These are phyloP conservation scores for Dinocampus coccinellae DNA, from an alignment of 2,888 invertebrate species.

Conservation along the genomic window DNA sequence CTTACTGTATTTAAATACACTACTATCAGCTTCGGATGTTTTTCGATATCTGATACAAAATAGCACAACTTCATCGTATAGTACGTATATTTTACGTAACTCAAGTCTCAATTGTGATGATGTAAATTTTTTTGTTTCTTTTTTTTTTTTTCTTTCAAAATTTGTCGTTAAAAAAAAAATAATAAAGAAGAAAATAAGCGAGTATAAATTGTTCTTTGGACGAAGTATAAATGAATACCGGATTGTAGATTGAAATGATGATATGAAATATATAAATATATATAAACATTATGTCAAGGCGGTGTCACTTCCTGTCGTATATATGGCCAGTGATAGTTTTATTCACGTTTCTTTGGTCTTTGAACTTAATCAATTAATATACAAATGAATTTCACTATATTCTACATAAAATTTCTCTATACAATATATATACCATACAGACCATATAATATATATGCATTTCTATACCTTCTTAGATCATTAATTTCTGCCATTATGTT, in stretches of 20 bases:
- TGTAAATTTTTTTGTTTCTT: background rate
- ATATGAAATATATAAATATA: no score
- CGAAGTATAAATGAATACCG: background rate
- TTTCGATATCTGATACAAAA: constrained; percentile 19
- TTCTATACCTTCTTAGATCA: no score
- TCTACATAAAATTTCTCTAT: background rate
- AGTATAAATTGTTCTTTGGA: no score
- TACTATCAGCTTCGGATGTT: background rate
- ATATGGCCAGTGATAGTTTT: background rate
- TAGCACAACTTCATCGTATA: constrained; percentile 11
- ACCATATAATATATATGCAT: no score
- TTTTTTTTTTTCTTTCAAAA: background rate
- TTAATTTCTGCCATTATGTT: no score
- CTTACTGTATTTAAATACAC: background rate
- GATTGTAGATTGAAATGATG: no score
- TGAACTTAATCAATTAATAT: background rate
- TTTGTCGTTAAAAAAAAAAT: background rate
- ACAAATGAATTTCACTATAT: background rate
- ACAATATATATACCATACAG: no score
- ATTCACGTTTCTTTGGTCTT: constrained; percentile 6
- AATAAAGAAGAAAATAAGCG: background rate
- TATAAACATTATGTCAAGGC: background rate
- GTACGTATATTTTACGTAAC: background rate
- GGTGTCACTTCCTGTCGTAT: background rate
- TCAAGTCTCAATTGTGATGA: background rate